These are phyloP conservation scores for Vannuccia rotundouncinata DNA, from an alignment of 2,888 invertebrate genomes.

Conservation along the genomic window DNA sequence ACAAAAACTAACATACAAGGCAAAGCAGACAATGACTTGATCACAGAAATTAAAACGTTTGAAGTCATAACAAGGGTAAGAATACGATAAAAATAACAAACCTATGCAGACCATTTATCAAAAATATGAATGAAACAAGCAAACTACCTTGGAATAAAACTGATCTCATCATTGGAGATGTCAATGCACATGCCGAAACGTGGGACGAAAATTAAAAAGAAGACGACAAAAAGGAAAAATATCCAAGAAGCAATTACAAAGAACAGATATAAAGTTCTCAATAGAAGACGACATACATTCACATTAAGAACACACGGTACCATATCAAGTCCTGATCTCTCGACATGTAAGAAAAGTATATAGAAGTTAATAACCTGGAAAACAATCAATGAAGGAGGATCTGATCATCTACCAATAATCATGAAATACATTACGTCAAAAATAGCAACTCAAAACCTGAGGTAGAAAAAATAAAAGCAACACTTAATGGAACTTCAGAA, in stretches of 20 bases:
- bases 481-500: too few species aligned
- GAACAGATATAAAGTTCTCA: neutral
- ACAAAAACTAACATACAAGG: neutral
- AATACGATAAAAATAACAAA: neutral
- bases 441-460: neutral
- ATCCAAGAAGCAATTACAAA: neutral
- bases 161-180: constrained; percentile 17
- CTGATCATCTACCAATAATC: constrained; percentile 28
- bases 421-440: neutral
- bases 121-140: neutral
- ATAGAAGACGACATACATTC: neutral
- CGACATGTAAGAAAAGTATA: constrained; percentile 19
- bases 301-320: constrained; percentile 5
- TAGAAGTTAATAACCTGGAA: neutral
- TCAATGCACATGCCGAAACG: neutral
- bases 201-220: neutral
- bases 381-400: neutral
- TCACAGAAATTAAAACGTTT: neutral
- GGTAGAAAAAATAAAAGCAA: too few species aligned
- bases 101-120: neutral
- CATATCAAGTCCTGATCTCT: constrained; percentile 7
- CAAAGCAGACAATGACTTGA: neutral
- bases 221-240: constrained; percentile 10
- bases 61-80: constrained; percentile 6
- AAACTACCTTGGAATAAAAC: constrained; percentile 28